Evolutionary conservation across 2,888 invertebrate genomes (phyloP).

Genomic region (Portevinia maculata): DNA sequence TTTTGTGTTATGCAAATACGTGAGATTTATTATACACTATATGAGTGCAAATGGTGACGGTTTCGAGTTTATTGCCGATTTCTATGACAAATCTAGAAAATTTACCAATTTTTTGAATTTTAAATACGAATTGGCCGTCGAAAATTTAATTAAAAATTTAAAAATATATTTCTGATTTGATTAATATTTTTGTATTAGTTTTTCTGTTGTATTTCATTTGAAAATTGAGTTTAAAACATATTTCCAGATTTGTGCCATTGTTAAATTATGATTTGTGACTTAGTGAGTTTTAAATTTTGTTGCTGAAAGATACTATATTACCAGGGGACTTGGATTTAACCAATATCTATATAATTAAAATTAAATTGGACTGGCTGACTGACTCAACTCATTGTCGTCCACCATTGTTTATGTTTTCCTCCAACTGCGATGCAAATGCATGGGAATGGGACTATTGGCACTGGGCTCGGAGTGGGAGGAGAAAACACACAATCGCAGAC

Average conservation of each 20-base stretch:
- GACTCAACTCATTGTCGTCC: too few relatives aligned
- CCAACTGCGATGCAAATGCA: too few relatives aligned
- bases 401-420: too few relatives aligned
- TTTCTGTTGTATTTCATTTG: not conserved
- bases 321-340: too few relatives aligned
- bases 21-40: not conserved
- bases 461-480: too few relatives aligned
- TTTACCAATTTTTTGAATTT: slow-evolving; percentile 5
- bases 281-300: not conserved
- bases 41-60: slow-evolving; percentile 16
- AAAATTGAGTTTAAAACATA: not conserved
- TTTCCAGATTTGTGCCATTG: slow-evolving; percentile 28
- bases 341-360: too few relatives aligned
- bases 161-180: slow-evolving; percentile 35
- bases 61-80: slow-evolving; percentile 37
- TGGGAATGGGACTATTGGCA: too few relatives aligned
- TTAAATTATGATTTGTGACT: too few relatives aligned
- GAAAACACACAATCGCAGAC: too few relatives aligned
- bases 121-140: slow-evolving; percentile 18
- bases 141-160: slow-evolving; percentile 26
- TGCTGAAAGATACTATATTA: too few relatives aligned
- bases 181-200: slow-evolving; percentile 14
- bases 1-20: slow-evolving; percentile 3
- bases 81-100: slow-evolving; percentile 46
- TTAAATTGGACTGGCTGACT: too few relatives aligned